Percentiles rank a stretch among this genome's conserved stretches.
phyloP scores from a whole-genome alignment of 1,140 invertebrate species.

The Homarus americanus region DNA sequence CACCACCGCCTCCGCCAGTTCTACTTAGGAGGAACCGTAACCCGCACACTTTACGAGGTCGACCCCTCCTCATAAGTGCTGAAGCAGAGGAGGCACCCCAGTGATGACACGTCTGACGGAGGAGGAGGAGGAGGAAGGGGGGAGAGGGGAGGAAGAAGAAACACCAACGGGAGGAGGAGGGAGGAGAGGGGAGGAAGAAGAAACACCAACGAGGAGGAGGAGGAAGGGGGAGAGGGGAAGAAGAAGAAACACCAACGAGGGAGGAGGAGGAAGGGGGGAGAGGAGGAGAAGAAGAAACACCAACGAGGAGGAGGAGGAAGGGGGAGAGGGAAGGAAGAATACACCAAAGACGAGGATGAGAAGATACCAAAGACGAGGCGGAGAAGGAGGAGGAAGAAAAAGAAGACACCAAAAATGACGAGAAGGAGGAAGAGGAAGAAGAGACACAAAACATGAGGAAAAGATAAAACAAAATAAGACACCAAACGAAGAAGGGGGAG shows the following conservation, averaged over 20 bases:
- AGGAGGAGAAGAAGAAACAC: background rate
- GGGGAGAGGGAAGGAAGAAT: too few species aligned
- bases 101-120: background rate
- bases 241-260: background rate
- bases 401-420: background rate
- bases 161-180: too few species aligned
- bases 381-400: background rate
- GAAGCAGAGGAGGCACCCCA: background rate
- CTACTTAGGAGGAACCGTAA: background rate
- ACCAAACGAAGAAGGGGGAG: background rate
- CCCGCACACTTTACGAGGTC: background rate
- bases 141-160: too few species aligned
- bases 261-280: background rate
- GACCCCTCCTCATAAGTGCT: background rate
- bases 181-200: too few species aligned
- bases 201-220: background rate
- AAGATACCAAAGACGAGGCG: too few species aligned
- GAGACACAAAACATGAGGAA: background rate
- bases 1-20: background rate
- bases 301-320: background rate
- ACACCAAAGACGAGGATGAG: too few species aligned
- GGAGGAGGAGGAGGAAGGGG: too few species aligned
- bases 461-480: too few species aligned
- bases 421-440: background rate
- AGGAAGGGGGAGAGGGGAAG: background rate